Base-by-base conservation (phyloP, 2,888 invertebrate species). In the Campaea margaritaria region DNA sequence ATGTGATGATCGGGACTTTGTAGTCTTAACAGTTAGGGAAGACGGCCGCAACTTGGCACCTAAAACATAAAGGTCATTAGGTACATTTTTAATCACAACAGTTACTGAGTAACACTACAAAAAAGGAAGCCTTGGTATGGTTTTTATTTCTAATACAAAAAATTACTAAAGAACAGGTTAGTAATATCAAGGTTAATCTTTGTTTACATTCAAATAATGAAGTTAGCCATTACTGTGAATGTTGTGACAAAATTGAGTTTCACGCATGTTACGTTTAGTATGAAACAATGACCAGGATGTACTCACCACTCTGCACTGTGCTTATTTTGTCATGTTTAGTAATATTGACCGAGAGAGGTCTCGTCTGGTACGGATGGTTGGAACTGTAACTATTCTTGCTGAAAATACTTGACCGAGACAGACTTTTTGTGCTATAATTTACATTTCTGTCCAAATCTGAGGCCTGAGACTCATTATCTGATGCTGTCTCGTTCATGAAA, bases 401-500 rank as follows among this genome's bases (percentile, higher is more conserved):
- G 80, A 89, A 87, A 72, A 89, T 78, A 77, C 86, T 91, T 72
- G 90, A 83, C 64, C 82, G 83, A 61, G 90, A 86, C 68, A 87
- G 79, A 76, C 82, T 88, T 81, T 87, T 90, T 76, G 78, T 85
- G 72, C 77, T 83, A 78, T 73, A 76, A 72, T 78, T 85, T 64
- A 81, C 69, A 78, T 81, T 90, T 79, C 76, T 93, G 84, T 96
- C 96, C 67, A 94, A 93, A 75, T 96, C 96, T 55, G 96, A 96
- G 67, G 93, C 93, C 68, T 95, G 96, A 73, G 96, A 96, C 85
- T 97, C 97, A 75, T 95, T 96, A 85, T 97, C 97, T 51, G 96
- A 96, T 62, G 96, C 96, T 56, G 96, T 96, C 86, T 98, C 98
- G 86, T 98, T 98, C 96, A 98, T 97, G 89, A 98, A 98, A 93